Base-by-base conservation (phyloP, 1,140 invertebrate species). In the Panonychus citri region DNA sequence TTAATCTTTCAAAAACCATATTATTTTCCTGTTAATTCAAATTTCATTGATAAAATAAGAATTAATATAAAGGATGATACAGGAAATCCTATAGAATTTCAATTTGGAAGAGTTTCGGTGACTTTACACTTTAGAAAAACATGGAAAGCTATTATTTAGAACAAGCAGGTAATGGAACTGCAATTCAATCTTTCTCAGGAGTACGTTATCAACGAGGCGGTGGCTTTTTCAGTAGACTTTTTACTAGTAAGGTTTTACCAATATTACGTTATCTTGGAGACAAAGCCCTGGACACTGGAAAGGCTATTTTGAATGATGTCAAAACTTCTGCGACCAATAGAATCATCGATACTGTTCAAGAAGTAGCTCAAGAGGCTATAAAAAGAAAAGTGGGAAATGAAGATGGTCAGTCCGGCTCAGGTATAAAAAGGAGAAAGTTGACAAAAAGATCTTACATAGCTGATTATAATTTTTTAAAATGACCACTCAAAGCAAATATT, bases 381-480 rank as follows among this genome's bases (percentile, higher is more conserved):
- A 7, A 39, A 39, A 39, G 8, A 10, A 17, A 17, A 10, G 17
- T 7, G 37, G 37, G 37, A 17, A 7, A 39, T 10, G 7, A 10
- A 10, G 37, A 39, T 39, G 37, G 37, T 39, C 8, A 39, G 37
- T 10, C 37, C 7, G 8, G 37, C 8, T 17, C 37, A 39, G 17
- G 8, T 39, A 10, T 39, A 17, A 39, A 10, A 17, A 39, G 37
- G 8, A 39, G 8, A 10, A 10, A 10, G 7, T 7, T 17, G 8
- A 7, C 37, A 7, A 10, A 7, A 17, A 39, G 37, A 39, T 7
- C 8, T 39, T 7, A 10, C 8, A 39, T 10, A 57, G 63, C 66
- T 7, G 66, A 73, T 61, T 58, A 71, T 30, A 68, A 72, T 62
- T 59, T 73, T 21, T 74, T 72, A 62, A n/a, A n/a, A n/a, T n/a